phyloP scores from a whole-genome alignment of 2,113 vertebrate genomes.

The Pogonocichla stellata region DNA sequence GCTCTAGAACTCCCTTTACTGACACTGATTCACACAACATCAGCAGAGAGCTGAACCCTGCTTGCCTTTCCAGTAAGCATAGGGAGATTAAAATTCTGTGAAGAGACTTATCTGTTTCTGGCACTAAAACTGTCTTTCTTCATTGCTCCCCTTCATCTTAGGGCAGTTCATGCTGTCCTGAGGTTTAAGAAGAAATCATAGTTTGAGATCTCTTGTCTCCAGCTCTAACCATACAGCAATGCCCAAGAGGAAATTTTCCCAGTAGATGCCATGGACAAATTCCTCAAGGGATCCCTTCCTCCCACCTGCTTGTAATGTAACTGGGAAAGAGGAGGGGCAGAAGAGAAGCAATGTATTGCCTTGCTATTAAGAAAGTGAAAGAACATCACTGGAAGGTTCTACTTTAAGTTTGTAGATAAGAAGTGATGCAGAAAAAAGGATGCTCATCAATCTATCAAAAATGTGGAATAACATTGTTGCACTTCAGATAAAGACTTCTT shows the following conservation, averaged over 20 bases:
- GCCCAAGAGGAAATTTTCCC: neutral
- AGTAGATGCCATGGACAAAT: neutral
- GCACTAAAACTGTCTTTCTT: neutral
- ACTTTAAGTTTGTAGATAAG: neutral
- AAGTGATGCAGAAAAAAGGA: neutral
- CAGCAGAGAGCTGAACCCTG: neutral
- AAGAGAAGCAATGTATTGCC: neutral
- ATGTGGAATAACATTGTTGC: neutral
- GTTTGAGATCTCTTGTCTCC: neutral
- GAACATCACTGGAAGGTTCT: neutral
- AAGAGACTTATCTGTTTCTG: neutral
- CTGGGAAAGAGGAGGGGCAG: neutral
- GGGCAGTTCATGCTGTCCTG: neutral
- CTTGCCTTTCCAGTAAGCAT: neutral
- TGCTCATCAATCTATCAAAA: neutral
- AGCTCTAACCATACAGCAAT: neutral
- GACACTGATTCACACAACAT: neutral
- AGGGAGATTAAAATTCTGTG: neutral
- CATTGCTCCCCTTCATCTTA: neutral
- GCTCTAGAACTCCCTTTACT: neutral
- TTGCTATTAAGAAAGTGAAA: neutral
- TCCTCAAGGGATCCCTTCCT: neutral
- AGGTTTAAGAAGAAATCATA: neutral
- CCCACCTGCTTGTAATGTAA: neutral
- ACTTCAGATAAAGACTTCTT: neutral